Conservation (phyloP, 2,113 vertebrate genomes). For the Solea senegalensis region DNA sequence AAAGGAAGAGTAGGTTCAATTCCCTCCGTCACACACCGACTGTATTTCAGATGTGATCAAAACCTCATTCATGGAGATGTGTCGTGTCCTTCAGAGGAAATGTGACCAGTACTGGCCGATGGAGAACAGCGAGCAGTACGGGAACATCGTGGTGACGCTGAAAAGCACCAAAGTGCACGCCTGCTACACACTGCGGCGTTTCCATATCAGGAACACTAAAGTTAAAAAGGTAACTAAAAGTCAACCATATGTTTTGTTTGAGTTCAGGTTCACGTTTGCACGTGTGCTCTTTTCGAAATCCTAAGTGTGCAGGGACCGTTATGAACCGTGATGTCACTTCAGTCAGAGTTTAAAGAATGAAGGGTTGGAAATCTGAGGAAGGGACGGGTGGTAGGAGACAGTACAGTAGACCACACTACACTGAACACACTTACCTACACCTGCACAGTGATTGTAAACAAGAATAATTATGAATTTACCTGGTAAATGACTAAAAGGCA, state of each 20-base stretch:
- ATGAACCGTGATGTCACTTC: neutral
- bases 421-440: too few species aligned
- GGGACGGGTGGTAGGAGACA: too few species aligned
- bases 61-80: neutral
- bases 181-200: constrained; percentile 94
- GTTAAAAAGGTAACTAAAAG: constrained; percentile 89
- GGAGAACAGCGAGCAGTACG: constrained; percentile 96
- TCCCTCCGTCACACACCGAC: neutral
- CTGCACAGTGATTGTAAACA: too few species aligned
- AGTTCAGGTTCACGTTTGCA: neutral
- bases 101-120: constrained; percentile 99
- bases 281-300: too few species aligned
- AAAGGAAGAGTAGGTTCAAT: constrained; percentile 92
- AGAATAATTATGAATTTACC: too few species aligned
- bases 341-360: neutral
- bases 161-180: constrained; percentile 95
- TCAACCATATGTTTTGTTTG: too few species aligned
- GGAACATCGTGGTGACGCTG: constrained; percentile 93
- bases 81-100: constrained; percentile 85
- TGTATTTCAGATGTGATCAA: neutral
- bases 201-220: constrained; percentile 92
- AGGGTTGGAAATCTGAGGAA: too few species aligned
- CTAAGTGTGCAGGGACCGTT: too few species aligned
- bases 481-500: too few species aligned
- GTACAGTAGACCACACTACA: too few species aligned